Evolutionary conservation across 2,113 vertebrate species (phyloP).

Genomic region (Emydocephalus ijimae): DNA sequence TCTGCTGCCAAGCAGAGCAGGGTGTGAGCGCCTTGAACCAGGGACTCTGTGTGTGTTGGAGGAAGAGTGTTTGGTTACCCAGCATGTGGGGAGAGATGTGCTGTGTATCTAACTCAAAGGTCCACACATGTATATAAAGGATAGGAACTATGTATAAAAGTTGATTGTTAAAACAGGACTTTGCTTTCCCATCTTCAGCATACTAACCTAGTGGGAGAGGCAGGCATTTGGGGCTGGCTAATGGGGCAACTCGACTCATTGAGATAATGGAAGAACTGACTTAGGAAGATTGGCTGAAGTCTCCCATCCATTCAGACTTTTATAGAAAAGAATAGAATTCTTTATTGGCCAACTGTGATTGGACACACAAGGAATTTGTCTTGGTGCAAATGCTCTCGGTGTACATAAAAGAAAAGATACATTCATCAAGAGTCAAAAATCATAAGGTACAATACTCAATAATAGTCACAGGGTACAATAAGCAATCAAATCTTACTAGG

Average conservation of each 20-base stretch:
- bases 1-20: neutral
- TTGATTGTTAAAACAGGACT: neutral
- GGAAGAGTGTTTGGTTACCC: conserved; percentile 6
- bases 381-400: too few species aligned
- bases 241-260: neutral
- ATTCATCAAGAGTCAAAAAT: too few species aligned
- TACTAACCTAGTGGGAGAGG: neutral
- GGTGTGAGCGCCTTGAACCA: neutral
- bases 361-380: too few species aligned
- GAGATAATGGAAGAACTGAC: neutral
- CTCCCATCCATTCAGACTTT: neutral
- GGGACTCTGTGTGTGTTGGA: neutral
- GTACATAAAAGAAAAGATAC: too few species aligned
- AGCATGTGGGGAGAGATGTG: neutral
- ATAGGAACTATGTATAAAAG: neutral
- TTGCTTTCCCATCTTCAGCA: neutral
- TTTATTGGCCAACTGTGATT: too few species aligned
- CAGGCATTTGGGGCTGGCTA: neutral
- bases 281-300: neutral
- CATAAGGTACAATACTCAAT: too few species aligned
- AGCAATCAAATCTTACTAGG: too few species aligned
- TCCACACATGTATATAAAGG: neutral
- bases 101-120: neutral
- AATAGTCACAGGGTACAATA: too few species aligned
- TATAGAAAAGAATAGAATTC: too few species aligned